These are phyloP conservation scores for Galbula dea DNA, from an alignment of 2,113 vertebrate genomes.

Conservation along the genomic window DNA sequence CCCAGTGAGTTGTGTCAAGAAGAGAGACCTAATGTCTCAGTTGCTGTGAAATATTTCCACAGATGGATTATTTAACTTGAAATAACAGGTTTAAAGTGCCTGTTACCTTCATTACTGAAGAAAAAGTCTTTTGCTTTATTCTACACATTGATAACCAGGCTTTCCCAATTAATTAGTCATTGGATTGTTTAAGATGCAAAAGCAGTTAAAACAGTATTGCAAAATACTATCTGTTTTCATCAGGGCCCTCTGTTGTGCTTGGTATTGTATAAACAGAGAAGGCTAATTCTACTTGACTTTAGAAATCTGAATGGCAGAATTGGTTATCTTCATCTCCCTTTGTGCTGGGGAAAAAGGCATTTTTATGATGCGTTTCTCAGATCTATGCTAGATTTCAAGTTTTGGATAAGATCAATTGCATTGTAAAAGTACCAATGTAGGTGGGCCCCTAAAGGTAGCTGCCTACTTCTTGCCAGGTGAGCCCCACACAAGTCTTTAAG, in stretches of 20 bases:
- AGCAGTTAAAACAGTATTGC: neutral
- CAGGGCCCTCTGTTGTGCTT: neutral
- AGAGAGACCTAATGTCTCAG: neutral
- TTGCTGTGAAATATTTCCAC: conserved; percentile 4
- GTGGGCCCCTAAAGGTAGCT: neutral
- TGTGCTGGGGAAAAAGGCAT: neutral
- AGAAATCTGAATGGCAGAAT: neutral
- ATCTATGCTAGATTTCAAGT: neutral
- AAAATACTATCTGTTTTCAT: neutral
- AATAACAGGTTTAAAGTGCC: neutral
- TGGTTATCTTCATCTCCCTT: neutral
- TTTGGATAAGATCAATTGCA: neutral
- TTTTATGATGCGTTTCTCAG: neutral
- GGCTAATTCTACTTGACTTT: neutral
- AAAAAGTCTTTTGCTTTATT: neutral
- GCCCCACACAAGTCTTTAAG: neutral
- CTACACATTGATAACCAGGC: neutral
- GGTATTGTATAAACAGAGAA: neutral
- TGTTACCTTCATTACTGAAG: neutral
- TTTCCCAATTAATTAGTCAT: conserved; percentile 1
- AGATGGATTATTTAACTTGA: neutral
- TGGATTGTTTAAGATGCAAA: conserved; percentile 18
- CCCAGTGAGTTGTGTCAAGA: neutral
- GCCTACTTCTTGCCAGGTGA: neutral
- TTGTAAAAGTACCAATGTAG: neutral